Evolutionary conservation across 2,888 invertebrate species (phyloP).

Genomic region (Nasonia oneida): DNA sequence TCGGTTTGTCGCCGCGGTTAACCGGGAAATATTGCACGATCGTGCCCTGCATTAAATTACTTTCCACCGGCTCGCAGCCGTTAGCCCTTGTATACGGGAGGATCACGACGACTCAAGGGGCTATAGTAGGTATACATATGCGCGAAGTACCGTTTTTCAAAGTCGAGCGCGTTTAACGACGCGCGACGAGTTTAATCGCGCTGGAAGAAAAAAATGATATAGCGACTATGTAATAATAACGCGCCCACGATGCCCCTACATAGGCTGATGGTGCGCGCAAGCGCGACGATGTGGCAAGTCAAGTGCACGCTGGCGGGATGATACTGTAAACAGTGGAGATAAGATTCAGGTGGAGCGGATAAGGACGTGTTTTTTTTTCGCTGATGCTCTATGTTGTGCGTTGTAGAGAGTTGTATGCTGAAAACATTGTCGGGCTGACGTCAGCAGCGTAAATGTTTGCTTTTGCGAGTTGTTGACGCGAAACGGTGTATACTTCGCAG

Average conservation of each 20-base stretch:
- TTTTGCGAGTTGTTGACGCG: not conserved
- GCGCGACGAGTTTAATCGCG: constrained; percentile 4
- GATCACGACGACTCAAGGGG: not conserved
- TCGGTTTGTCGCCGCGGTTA: constrained; percentile 18
- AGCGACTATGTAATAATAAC: not conserved
- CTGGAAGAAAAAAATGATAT: constrained; percentile 31
- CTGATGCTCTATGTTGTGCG: not conserved
- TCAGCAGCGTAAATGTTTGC: not conserved
- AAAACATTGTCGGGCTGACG: constrained; percentile 17
- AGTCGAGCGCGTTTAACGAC: not conserved
- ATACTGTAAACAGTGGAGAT: constrained; percentile 1
- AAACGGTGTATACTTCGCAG: not conserved
- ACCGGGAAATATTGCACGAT: constrained; percentile 36
- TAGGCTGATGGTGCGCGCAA: no score
- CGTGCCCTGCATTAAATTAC: constrained; percentile 56
- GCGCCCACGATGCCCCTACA: no score
- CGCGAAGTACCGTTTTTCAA: constrained; percentile 2
- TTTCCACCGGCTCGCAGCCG: constrained; percentile 21
- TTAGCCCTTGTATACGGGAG: not conserved
- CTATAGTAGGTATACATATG: not conserved
- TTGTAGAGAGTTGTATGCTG: not conserved
- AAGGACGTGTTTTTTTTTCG: not conserved
- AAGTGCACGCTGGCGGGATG: not conserved
- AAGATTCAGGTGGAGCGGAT: constrained; percentile 25
- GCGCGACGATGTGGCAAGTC: not conserved